These are phyloP conservation scores for Ammospiza maritima DNA, from an alignment of 2,797 vertebrate genomes.

Conservation along the genomic window DNA sequence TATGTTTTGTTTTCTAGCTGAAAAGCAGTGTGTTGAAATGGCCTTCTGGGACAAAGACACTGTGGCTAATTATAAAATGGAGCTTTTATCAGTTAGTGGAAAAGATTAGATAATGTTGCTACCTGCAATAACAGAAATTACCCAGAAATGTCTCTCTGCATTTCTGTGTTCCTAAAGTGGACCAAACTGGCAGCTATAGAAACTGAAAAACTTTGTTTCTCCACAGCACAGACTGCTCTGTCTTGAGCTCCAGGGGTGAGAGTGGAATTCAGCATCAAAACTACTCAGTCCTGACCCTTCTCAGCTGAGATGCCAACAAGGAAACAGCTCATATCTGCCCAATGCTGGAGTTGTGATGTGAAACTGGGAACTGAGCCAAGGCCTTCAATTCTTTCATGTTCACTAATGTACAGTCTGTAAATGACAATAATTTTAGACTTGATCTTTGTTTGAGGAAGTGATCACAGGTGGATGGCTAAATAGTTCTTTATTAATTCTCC, in stretches of 20 bases:
- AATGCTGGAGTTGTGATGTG: neutral
- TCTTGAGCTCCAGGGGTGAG: neutral
- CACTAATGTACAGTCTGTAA: neutral
- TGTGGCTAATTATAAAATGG: neutral
- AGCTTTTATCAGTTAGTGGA: neutral
- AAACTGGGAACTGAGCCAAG: constrained; percentile 1
- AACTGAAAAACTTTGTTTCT: neutral
- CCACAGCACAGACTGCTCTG: neutral
- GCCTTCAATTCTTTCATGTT: neutral
- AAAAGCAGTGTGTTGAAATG: constrained; percentile 27
- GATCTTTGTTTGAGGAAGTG: constrained; percentile 27
- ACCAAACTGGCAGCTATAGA: neutral
- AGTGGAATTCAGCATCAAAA: constrained; percentile 6
- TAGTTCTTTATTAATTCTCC: neutral
- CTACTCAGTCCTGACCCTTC: neutral
- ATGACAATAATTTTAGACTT: constrained; percentile 12
- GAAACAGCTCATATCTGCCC: neutral
- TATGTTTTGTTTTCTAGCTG: constrained; percentile 2
- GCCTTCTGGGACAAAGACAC: neutral
- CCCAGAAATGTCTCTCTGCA: neutral
- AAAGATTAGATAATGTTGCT: neutral
- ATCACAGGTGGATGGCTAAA: neutral
- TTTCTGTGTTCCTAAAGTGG: neutral
- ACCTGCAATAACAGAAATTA: neutral
- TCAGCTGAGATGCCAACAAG: neutral